phyloP scores from a whole-genome alignment of 1,140 invertebrate species.

The Delia radicum region DNA sequence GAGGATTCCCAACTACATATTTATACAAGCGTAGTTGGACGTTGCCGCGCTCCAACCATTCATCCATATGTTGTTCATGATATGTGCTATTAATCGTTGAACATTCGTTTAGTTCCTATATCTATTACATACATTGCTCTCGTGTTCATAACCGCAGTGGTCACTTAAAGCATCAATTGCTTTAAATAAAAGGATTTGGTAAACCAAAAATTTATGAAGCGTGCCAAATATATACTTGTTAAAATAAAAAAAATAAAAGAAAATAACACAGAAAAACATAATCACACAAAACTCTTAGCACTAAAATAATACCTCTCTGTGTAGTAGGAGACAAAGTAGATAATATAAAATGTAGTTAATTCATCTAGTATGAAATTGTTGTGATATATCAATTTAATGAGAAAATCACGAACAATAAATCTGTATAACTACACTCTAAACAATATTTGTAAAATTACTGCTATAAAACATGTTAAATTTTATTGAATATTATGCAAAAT shows the following conservation, averaged over 20 bases:
- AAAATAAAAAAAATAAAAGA: not conserved
- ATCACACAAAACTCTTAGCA: too few relatives aligned
- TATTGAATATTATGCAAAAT: too few relatives aligned
- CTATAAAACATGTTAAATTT: too few relatives aligned
- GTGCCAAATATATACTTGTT: not conserved
- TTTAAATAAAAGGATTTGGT: conserved; percentile 10
- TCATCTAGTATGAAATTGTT: too few relatives aligned
- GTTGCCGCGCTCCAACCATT: not conserved
- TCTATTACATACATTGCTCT: not conserved
- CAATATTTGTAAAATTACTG: too few relatives aligned
- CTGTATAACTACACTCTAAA: too few relatives aligned
- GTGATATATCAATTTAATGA: not conserved
- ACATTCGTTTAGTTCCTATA: not conserved
- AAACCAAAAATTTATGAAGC: conserved; percentile 8
- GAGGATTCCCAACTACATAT: not conserved
- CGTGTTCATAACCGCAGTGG: not conserved
- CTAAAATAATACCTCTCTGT: too few relatives aligned
- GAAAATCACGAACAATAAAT: not conserved
- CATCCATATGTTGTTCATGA: not conserved
- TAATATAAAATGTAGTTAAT: too few relatives aligned
- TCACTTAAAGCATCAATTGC: not conserved
- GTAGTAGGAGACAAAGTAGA: too few relatives aligned
- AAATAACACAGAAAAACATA: too few relatives aligned
- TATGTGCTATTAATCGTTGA: not conserved
- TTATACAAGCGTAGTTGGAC: not conserved